A percentile compares a stretch with the other conserved stretches of the same genome.
Evolutionary conservation across 2,888 invertebrate genomes (phyloP).

Genomic region (Drosophila dives): DNA sequence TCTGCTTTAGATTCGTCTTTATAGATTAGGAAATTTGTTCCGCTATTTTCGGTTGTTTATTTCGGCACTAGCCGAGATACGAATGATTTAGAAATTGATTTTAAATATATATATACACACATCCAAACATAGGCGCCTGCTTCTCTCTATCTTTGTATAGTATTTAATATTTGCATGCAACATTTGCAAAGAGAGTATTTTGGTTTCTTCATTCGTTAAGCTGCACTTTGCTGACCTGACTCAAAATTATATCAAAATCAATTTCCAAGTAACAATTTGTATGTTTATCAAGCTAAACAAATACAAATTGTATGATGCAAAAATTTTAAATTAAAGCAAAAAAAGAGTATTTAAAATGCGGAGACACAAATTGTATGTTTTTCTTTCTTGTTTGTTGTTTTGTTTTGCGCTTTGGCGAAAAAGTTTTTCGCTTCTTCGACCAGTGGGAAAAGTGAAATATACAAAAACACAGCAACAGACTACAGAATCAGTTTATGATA

Average conservation of each 20-base stretch:
- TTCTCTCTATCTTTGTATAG: conserved; percentile 34
- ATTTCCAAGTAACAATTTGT: background rate
- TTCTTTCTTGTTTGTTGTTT: conserved; percentile 50
- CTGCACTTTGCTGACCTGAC: background rate
- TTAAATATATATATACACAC: conserved; percentile 23
- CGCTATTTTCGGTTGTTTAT: conserved; percentile 43
- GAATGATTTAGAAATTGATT: conserved; percentile 48
- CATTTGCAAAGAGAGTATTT: background rate
- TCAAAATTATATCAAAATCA: background rate
- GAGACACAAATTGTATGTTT: background rate
- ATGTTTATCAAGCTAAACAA: background rate
- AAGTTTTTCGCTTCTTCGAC: conserved; percentile 61
- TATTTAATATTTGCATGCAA: conserved; percentile 1
- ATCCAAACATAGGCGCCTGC: conserved; percentile 12
- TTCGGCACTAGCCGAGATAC: conserved; percentile 8
- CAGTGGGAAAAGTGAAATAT: conserved; percentile 45
- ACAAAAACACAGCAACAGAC: conserved; percentile 57
- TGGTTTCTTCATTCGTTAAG: background rate
- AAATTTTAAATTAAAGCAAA: background rate
- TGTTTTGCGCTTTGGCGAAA: conserved; percentile 60
- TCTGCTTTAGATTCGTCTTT: conserved; percentile 32
- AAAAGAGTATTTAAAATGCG: conserved; percentile 21
- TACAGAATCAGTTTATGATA: conserved; percentile 82
- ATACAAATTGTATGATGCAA: background rate
- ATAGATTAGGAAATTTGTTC: conserved; percentile 42